phyloP scores from a whole-genome alignment of 2,888 invertebrate genomes.

The Microdon myrmicae region DNA sequence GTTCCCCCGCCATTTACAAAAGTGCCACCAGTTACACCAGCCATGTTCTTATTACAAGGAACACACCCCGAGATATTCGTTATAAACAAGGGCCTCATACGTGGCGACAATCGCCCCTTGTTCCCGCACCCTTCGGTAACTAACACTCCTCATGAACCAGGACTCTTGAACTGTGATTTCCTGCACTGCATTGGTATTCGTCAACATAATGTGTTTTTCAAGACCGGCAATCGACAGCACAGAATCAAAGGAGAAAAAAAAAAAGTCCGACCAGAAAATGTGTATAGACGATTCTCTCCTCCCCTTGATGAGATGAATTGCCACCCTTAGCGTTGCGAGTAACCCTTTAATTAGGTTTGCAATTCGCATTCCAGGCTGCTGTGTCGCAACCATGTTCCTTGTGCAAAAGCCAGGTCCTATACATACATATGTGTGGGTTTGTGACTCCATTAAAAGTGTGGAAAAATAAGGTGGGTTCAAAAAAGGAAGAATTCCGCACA shows the following conservation, averaged over 20 bases:
- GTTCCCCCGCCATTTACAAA: constrained; percentile 28
- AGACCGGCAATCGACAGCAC: constrained; percentile 33
- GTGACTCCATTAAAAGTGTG: constrained; percentile 44
- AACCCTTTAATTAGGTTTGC: constrained; percentile 52
- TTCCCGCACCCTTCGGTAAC: too few relatives aligned
- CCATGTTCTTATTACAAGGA: constrained; percentile 37
- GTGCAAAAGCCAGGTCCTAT: constrained; percentile 49
- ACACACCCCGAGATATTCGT: constrained; percentile 31
- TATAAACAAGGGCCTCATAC: constrained; percentile 25
- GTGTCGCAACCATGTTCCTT: constrained; percentile 29
- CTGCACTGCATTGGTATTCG: constrained; percentile 42
- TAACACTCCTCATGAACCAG: too few relatives aligned
- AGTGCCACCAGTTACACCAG: constrained; percentile 45
- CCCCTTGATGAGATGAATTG: too few relatives aligned
- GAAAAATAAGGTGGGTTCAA: constrained; percentile 3
- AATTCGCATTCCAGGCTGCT: constrained; percentile 11
- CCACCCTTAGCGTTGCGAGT: constrained; percentile 21
- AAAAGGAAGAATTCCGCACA: too few relatives aligned
- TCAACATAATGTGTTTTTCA: constrained; percentile 48
- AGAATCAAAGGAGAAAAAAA: constrained; percentile 8
- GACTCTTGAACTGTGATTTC: constrained; percentile 52
- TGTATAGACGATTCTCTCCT: neutral
- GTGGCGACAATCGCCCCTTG: too few relatives aligned
- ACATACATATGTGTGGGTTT: too few relatives aligned
- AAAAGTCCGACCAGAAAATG: neutral